Base-by-base conservation (phyloP, 2,113 vertebrate genomes). In the Scartelaos histophorus region DNA sequence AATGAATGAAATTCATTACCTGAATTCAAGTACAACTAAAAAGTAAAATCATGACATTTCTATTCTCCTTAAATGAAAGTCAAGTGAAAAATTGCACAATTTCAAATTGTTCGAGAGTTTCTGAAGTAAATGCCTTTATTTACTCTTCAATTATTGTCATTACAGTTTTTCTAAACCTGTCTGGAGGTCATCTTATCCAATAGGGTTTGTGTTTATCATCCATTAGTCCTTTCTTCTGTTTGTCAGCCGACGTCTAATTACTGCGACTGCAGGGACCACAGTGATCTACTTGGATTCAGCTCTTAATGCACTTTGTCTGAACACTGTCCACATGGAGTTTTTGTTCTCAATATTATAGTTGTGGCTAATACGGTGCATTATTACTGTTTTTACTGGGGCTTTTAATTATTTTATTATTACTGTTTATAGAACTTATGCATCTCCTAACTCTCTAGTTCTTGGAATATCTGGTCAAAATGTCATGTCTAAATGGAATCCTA, bases 201-300 rank as follows among this genome's bases (percentile, higher is more conserved):
- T 79, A n/a, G 34, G 3, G 71, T 56, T 75, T 45, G 49, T 75
- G 47, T 79, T 85, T 80, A 61, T 66, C 73, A 75, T 61, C 68
- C 60, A 78, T 86, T 84, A 87, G 74, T 70, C 54, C 57, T 66
- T 87, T 76, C 66, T 49, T 71, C 64, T 74, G 78, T 61, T 83
- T 81, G 85, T 92, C 89, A 90, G 90, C 81, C 87, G 75, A 73
- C 78, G 73, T 85, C 70, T 61, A 90, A 90, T 92, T 91, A 90
- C 83, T 81, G 71, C 69, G 77, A 73, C 87, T 75, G 85, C 85
- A 85, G 82, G 76, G 70, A 73, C 56, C 60, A 74, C 74, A 73
- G 74, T 70, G 71, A 74, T 75, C 53, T 70, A 80, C 75, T 86
- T 77, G 84, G 82, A 89, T 88, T 88, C 85, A 86, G 80, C 85